A percentile compares a stretch with the other conserved stretches of the same genome.
These are phyloP conservation scores for Iguana delicatissima DNA, from an alignment of 2,797 vertebrate species.

Conservation along the genomic window DNA sequence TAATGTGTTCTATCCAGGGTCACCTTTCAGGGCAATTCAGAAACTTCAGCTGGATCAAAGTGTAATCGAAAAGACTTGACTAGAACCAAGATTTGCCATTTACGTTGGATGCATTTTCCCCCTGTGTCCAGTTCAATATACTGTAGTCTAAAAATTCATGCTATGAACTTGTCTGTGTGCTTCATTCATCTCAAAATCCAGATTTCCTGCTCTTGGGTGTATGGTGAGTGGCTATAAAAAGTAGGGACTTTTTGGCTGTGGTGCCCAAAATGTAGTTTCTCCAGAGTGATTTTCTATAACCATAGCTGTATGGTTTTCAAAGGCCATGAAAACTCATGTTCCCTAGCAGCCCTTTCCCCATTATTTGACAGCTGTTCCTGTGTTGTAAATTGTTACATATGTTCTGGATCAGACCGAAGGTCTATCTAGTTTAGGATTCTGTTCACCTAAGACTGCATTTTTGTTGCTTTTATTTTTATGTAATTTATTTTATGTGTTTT, in stretches of 20 bases:
- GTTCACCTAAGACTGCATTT: no score
- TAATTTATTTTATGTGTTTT: neutral
- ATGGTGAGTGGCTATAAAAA: neutral
- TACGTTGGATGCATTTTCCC: neutral
- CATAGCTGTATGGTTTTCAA: neutral
- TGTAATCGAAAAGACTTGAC: no score
- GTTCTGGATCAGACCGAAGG: neutral
- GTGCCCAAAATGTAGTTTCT: neutral
- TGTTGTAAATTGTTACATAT: neutral
- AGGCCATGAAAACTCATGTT: neutral
- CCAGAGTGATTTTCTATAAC: neutral
- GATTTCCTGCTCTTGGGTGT: neutral
- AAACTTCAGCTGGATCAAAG: neutral
- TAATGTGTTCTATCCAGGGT: neutral
- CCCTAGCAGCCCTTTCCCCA: neutral
- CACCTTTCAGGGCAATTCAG: neutral
- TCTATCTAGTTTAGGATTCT: no score
- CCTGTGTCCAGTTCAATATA: neutral
- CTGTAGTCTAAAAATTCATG: neutral
- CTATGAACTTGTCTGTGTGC: neutral
- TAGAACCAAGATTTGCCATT: neutral
- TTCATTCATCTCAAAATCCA: neutral
- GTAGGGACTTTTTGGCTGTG: neutral
- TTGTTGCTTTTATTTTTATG: neutral
- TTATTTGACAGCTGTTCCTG: neutral